Evolutionary conservation across 2,113 vertebrate species (phyloP).

Genomic region (Catharus fuscescens): DNA sequence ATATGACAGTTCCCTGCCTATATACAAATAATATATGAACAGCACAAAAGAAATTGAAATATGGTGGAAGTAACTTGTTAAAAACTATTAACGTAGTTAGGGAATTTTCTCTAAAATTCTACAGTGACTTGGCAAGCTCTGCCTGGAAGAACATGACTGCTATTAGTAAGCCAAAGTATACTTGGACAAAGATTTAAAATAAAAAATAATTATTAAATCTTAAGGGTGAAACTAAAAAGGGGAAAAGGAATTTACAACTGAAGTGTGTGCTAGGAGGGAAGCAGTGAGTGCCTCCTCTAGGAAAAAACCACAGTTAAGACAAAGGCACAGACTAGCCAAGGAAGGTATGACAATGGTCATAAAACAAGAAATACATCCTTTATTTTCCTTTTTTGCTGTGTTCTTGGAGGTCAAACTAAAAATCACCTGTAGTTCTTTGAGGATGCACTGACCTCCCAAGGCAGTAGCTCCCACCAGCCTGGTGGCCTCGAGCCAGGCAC

Average conservation of each 20-base stretch:
- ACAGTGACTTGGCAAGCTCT: neutral
- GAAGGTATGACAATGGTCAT: neutral
- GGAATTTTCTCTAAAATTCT: neutral
- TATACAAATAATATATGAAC: neutral
- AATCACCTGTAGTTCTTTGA: neutral
- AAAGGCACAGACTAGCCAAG: fast-evolving
- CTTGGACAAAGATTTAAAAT: neutral
- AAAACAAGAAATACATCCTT: neutral
- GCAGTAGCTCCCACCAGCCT: neutral
- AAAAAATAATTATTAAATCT: neutral
- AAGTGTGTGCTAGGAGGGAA: neutral
- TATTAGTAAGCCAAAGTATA: neutral
- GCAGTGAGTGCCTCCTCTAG: neutral
- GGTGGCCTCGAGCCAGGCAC: neutral
- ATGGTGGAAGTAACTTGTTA: neutral
- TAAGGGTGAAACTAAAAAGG: neutral
- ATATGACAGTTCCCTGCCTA: neutral
- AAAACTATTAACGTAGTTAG: neutral
- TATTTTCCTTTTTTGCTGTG: neutral
- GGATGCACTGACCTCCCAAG: too few species aligned
- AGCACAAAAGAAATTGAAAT: neutral
- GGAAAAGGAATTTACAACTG: neutral
- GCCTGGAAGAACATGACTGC: neutral
- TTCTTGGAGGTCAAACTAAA: neutral
- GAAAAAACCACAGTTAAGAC: fast-evolving